Conservation (phyloP, 1,140 invertebrate genomes). For the Reticulitermes speratus region DNA sequence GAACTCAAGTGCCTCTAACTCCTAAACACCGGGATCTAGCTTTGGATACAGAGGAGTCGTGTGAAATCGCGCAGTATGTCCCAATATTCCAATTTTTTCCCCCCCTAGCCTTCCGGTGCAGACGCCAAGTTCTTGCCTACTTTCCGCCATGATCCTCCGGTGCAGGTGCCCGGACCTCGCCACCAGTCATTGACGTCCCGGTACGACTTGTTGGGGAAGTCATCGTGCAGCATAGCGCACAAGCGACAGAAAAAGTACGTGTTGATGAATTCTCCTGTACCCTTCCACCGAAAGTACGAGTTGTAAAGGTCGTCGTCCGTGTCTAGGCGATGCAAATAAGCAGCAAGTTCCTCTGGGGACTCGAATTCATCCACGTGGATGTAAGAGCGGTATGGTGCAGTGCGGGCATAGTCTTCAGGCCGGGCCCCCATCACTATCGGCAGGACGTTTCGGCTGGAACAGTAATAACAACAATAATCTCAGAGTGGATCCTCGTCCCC, state of each 20-base stretch:
- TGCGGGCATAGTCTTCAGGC: slow-evolving; percentile 82
- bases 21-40: no score
- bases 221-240: slow-evolving; percentile 85
- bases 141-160: slow-evolving; percentile 65
- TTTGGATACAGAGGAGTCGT: no score
- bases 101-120: background rate
- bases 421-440: slow-evolving; percentile 96
- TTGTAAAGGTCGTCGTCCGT: slow-evolving; percentile 86
- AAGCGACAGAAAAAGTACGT: slow-evolving; percentile 95
- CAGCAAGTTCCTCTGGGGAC: slow-evolving; percentile 77
- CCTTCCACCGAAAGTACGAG: slow-evolving; percentile 88
- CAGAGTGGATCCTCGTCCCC: no score
- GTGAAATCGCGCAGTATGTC: no score
- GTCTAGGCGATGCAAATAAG: slow-evolving; percentile 82
- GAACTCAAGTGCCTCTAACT: no score
- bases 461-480: no score
- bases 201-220: slow-evolving; percentile 65
- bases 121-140: slow-evolving; percentile 19
- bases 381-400: slow-evolving; percentile 83
- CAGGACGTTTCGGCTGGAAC: slow-evolving; percentile 77
- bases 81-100: no score
- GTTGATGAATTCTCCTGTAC: slow-evolving; percentile 91
- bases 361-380: slow-evolving; percentile 95
- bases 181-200: slow-evolving; percentile 85
- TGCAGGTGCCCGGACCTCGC: slow-evolving; percentile 72